A percentile compares a stretch with the other conserved stretches of the same genome.
phyloP scores from a whole-genome alignment of 2,888 invertebrate species.

The Parnassius mnemosyne region DNA sequence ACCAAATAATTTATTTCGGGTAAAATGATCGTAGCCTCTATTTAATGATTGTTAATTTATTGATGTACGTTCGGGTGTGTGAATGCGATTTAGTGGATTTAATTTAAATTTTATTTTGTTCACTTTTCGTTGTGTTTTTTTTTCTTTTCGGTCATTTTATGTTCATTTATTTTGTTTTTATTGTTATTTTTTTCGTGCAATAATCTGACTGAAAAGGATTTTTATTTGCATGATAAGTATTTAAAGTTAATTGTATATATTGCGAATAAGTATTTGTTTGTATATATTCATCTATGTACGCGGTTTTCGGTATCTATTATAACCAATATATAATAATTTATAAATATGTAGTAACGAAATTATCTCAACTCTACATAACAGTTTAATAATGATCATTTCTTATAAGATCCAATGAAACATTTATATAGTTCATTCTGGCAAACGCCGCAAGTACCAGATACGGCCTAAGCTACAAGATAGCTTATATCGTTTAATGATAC shows the following conservation, averaged over 20 bases:
- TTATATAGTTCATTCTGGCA: too few species aligned
- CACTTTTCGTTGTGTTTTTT: constrained; percentile 37
- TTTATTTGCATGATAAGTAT: constrained; percentile 36
- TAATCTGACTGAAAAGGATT: constrained; percentile 66
- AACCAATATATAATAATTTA: too few species aligned
- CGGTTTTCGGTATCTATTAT: too few species aligned
- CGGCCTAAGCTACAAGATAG: too few species aligned
- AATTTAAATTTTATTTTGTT: constrained; percentile 35
- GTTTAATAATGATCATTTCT: too few species aligned
- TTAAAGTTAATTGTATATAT: too few species aligned
- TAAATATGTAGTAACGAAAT: too few species aligned
- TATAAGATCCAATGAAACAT: too few species aligned
- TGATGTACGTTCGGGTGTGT: constrained; percentile 43
- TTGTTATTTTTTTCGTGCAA: constrained; percentile 26
- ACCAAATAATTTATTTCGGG: constrained; percentile 43
- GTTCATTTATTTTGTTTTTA: constrained; percentile 28
- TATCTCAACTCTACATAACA: too few species aligned
- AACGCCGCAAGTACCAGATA: too few species aligned
- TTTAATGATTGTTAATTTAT: constrained; percentile 50
- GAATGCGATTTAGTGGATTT: constrained; percentile 34
- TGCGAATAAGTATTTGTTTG: too few species aligned
- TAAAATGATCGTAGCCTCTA: constrained; percentile 30
- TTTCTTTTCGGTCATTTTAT: constrained; percentile 66
- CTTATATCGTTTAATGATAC: constrained; percentile 28
- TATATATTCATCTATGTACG: too few species aligned